A percentile compares a stretch with the other conserved stretches of the same genome.
These are phyloP conservation scores for Carlito syrichta DNA, from an alignment of 2,113 vertebrate species.

Conservation along the genomic window DNA sequence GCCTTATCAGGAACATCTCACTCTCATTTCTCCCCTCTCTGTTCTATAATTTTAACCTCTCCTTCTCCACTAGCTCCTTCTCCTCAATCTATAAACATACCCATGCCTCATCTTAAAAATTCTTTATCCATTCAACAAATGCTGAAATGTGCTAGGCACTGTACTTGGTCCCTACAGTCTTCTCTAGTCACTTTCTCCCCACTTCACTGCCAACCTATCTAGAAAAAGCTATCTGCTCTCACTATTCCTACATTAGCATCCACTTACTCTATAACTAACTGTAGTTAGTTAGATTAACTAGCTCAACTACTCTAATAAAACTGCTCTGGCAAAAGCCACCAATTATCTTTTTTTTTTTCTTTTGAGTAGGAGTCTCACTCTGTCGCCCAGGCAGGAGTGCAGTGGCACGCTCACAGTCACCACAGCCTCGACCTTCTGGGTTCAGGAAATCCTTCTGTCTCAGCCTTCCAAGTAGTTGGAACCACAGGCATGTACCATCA, in stretches of 20 bases:
- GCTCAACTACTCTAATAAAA: neutral
- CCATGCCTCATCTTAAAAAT: conserved; percentile 11
- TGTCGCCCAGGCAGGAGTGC: no score
- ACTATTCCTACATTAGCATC: neutral
- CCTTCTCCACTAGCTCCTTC: neutral
- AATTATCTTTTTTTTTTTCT: no score
- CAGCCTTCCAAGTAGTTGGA: no score
- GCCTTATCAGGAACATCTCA: neutral
- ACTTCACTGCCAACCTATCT: neutral
- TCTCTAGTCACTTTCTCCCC: neutral
- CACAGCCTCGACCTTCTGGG: no score
- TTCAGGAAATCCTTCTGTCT: no score
- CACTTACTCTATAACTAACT: neutral
- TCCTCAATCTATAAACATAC: neutral
- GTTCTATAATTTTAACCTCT: neutral
- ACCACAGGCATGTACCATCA: no score
- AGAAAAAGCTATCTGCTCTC: neutral
- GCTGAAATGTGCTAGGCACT: neutral
- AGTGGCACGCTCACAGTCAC: no score
- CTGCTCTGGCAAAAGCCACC: neutral
- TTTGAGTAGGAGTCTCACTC: no score
- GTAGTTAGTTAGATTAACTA: conserved; percentile 11
- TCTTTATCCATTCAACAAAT: conserved; percentile 31
- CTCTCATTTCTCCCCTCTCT: neutral
- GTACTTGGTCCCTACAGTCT: neutral